A percentile compares a stretch with the other conserved stretches of the same genome.
These are phyloP conservation scores for Myotis pilosus DNA, from an alignment of 2,797 vertebrate genomes.

Conservation along the genomic window DNA sequence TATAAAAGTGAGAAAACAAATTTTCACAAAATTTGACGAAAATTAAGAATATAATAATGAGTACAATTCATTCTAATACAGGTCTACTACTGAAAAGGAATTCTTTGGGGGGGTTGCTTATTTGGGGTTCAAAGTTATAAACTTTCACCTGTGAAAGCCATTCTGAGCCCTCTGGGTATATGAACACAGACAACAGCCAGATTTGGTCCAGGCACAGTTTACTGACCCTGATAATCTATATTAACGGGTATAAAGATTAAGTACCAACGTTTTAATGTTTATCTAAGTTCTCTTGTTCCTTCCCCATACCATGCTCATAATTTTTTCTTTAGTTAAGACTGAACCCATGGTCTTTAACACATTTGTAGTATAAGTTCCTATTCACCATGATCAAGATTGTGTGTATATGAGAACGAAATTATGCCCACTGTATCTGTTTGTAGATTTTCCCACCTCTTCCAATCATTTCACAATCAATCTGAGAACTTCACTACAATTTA, in stretches of 20 bases:
- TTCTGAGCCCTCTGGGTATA: not conserved
- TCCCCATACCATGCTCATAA: not conserved
- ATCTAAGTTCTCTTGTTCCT: conserved; percentile 12
- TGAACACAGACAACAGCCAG: not conserved
- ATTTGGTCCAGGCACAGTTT: not conserved
- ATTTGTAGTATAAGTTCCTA: not conserved
- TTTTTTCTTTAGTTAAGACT: conserved; percentile 8
- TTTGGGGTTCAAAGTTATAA: not conserved
- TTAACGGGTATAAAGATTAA: not conserved
- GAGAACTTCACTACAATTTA: not conserved
- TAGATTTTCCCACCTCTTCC: not conserved
- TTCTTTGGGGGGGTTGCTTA: not conserved
- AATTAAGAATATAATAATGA: not conserved
- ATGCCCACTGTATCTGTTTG: not conserved
- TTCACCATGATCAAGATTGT: not conserved
- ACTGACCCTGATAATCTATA: not conserved
- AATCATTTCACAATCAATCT: conserved; percentile 22
- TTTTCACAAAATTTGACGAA: not conserved
- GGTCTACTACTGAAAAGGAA: not conserved
- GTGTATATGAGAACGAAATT: not conserved
- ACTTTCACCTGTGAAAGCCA: not conserved
- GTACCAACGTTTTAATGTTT: not conserved
- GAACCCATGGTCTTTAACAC: not conserved
- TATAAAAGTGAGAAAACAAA: not conserved
- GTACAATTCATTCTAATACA: not conserved